phyloP scores from a whole-genome alignment of 2,888 invertebrate genomes.

The Cryptophagus acutangulus region DNA sequence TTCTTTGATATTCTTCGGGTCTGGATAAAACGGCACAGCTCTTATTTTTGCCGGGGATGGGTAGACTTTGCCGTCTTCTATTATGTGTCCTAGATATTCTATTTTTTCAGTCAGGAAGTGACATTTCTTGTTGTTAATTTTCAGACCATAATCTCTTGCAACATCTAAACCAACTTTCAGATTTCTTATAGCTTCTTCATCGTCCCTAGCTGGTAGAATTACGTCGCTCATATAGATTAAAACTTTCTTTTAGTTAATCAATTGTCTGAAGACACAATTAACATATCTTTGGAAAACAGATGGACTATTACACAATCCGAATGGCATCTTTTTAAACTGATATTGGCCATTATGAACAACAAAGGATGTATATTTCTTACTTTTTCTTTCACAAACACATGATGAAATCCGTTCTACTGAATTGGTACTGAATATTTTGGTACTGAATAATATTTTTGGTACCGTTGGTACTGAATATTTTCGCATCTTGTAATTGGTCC shows the following conservation, averaged over 20 bases:
- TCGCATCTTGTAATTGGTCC: conserved; percentile 16
- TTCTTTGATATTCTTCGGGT: conserved; percentile 28
- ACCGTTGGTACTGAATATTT: conserved; percentile 13
- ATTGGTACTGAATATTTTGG: no score
- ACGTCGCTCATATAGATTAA: conserved; percentile 14
- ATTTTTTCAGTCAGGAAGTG: conserved; percentile 32
- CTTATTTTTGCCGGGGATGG: conserved; percentile 23
- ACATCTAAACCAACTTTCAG: conserved; percentile 10
- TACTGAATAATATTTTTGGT: no score
- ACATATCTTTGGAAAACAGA: conserved; percentile 38
- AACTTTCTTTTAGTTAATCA: conserved; percentile 6
- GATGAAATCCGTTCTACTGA: conserved; percentile 12
- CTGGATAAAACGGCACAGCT: conserved; percentile 29
- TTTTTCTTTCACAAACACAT: conserved; percentile 13
- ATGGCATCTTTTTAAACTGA: conserved; percentile 42
- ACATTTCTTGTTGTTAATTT: conserved; percentile 40
- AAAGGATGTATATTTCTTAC: conserved; percentile 28
- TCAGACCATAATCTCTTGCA: conserved; percentile 23
- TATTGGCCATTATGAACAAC: conserved; percentile 40
- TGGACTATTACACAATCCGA: conserved; percentile 43
- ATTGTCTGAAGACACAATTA: conserved; percentile 13
- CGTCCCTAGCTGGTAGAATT: conserved; percentile 2
- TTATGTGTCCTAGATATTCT: conserved; percentile 24
- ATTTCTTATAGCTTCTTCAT: conserved; percentile 13
- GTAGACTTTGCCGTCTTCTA: conserved; percentile 23